Evolutionary conservation across 37 sponge, comb jelly and placozoan species (phyloP).

Genomic region (Tethya wilhelma): DNA sequence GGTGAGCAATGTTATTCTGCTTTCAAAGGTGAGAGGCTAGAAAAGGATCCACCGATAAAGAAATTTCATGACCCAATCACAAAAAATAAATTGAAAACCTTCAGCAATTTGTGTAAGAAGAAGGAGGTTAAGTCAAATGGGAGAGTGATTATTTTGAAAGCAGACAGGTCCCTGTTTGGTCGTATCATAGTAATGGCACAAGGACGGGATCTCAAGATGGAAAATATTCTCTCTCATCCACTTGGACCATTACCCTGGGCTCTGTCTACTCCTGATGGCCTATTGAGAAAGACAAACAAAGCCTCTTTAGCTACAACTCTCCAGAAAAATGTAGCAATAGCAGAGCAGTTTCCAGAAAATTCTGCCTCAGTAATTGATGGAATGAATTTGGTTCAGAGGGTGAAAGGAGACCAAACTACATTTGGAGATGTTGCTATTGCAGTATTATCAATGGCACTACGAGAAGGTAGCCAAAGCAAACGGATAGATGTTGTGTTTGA

Average conservation of each 20-base stretch:
- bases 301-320: constrained; percentile 1
- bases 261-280: constrained; percentile 10
- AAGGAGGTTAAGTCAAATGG: not conserved
- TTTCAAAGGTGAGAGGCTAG: constrained; percentile 13
- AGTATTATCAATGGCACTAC: not conserved
- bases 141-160: constrained; percentile 4
- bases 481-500: too few species aligned
- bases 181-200: constrained; percentile 17
- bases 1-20: constrained; percentile 2
- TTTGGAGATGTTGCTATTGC: constrained; percentile 10
- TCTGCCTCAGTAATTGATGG: constrained; percentile 10
- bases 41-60: constrained; percentile 15
- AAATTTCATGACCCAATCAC: constrained; percentile 1
- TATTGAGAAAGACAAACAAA: constrained; percentile 11
- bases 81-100: constrained; percentile 3
- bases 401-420: constrained; percentile 3
- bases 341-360: constrained; percentile 3
- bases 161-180: constrained; percentile 19
- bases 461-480: not conserved
- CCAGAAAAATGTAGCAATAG: constrained; percentile 12
- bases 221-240: constrained; percentile 17
- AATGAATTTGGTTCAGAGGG: not conserved
- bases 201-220: constrained; percentile 1
- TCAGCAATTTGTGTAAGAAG: constrained; percentile 22
- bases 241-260: constrained; percentile 28